These are phyloP conservation scores for Spilosoma lubricipeda DNA, from an alignment of 2,888 invertebrate genomes.

Conservation along the genomic window DNA sequence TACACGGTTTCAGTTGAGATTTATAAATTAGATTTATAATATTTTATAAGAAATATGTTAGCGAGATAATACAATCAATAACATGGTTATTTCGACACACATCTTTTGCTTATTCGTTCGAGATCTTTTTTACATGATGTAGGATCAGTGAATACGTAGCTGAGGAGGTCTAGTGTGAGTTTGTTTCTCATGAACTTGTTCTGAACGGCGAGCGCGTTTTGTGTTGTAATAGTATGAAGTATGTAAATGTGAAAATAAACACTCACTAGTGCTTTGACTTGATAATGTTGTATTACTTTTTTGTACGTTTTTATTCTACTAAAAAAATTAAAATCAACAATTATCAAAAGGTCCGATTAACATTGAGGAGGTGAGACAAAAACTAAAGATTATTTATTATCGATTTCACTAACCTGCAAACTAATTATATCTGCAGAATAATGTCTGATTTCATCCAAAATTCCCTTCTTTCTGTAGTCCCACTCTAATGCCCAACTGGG, in stretches of 20 bases:
- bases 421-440: conserved; percentile 99
- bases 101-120: not conserved
- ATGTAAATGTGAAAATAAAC: too few species aligned
- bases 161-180: too few species aligned
- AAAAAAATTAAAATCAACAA: not conserved
- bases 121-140: not conserved
- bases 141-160: not conserved
- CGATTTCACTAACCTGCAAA: conserved; percentile 80
- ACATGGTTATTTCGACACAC: not conserved
- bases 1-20: not conserved
- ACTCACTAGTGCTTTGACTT: not conserved
- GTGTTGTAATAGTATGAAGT: too few species aligned
- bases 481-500: conserved; percentile 99
- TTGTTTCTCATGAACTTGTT: too few species aligned
- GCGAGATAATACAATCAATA: not conserved
- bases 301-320: too few species aligned
- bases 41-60: not conserved
- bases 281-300: not conserved
- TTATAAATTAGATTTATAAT: conserved; percentile 2
- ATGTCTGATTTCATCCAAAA: conserved; percentile 98
- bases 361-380: not conserved
- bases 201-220: too few species aligned
- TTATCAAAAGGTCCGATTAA: not conserved
- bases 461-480: conserved; percentile 99
- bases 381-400: not conserved